Conservation (phyloP, 2,113 vertebrate species). For the Calyptommatus sinebrachiatus region DNA sequence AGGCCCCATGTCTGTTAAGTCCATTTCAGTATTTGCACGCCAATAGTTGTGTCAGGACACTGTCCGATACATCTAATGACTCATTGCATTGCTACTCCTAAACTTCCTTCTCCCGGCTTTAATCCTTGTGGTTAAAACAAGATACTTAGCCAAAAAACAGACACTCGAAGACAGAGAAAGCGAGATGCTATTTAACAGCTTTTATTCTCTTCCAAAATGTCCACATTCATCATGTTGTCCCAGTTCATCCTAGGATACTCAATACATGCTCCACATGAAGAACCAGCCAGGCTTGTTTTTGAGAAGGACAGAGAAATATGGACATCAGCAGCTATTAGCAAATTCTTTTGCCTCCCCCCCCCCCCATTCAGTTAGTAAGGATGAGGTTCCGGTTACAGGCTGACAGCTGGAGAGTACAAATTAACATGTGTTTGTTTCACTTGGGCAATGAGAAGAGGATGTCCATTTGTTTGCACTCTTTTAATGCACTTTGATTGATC, state of each 20-base stretch:
- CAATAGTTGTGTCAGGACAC: too few species aligned
- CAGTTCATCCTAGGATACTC: neutral
- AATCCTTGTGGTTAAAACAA: neutral
- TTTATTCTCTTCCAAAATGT: neutral
- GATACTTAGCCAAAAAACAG: neutral
- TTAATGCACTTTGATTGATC: slow-evolving; percentile 14
- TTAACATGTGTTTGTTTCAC: neutral
- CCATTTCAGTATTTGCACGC: too few species aligned
- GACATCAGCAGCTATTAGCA: neutral
- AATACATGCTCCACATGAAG: neutral
- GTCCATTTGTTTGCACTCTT: neutral
- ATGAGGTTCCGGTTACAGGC: neutral
- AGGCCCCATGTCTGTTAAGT: too few species aligned
- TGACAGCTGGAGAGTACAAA: neutral
- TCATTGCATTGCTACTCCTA: neutral
- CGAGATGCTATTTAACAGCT: neutral
- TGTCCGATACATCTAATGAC: neutral
- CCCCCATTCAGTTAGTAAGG: slow-evolving; percentile 7
- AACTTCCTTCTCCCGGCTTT: neutral
- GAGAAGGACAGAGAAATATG: neutral
- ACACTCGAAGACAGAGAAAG: neutral
- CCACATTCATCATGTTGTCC: neutral
- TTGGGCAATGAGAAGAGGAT: neutral
- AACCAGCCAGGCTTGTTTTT: neutral
- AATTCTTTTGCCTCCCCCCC: neutral